Evolutionary conservation across 2,888 invertebrate genomes (phyloP), one percentile per base, ranked within the genome.

Genomic region (Pediacus dermestoides): DNA sequence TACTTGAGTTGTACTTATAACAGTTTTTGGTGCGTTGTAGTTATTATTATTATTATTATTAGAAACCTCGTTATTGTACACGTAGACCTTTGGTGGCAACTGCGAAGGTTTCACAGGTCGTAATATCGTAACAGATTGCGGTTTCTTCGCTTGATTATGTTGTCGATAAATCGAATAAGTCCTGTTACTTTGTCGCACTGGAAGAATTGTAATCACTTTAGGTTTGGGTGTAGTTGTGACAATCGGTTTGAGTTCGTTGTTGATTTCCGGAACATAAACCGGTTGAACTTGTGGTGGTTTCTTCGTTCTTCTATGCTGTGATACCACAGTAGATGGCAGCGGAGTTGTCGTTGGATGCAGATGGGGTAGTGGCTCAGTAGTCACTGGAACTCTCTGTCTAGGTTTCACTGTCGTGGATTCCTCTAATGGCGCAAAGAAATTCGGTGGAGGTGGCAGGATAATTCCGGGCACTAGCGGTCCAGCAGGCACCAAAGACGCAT

Each of bases 381-480:
- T 12, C 15, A 48, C 46, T 13, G 51, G 49, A 35, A 48, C 46
- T 31, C 50, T 44, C 8, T 39, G 30, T 18, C 50, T 40, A 8
- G 46, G 51, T 31, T 46, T 48, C 25, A 22, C 55, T 6, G 53
- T 53, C 46, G 70, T 69, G 67, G 48, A 47, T 36, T 54, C 57
- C 59, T 86, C 81, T 37, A 85, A 67, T 1, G 82, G 78, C 2
- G 82, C 83, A 59, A 91, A 91, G 68, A 90, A 89, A 63, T 90
- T 82, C 0, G 89, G 88, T 1, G 91, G 91, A 4, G 91, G 91
- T 2, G 90, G 90, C 32, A 91, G 69, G 14, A 91, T 83, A 44
- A 91, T 89, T 33, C 90, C 91, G 2, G 91, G 91, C 4, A 91
- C 90, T 42, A 91, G 69, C 0, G 90, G 91, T 30, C 91, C 61